These are phyloP conservation scores for Mirounga angustirostris DNA, from an alignment of 2,113 vertebrate genomes.

Conservation along the genomic window DNA sequence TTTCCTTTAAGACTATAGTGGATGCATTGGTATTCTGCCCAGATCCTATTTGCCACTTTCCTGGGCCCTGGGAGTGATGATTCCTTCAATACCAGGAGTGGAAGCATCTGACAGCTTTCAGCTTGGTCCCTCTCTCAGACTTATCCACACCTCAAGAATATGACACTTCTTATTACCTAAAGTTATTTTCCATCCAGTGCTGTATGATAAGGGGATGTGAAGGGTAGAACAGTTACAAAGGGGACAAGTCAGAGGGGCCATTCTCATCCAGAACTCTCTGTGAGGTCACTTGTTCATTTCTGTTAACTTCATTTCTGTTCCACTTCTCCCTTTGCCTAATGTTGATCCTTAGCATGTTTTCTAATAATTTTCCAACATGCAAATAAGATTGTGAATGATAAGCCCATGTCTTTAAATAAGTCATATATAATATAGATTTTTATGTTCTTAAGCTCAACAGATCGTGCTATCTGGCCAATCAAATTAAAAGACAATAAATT, in stretches of 20 bases:
- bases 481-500: not conserved
- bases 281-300: not conserved
- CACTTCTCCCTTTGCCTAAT: not conserved
- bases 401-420: not conserved
- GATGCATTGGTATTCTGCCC: not conserved
- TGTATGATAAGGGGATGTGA: not conserved
- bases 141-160: not conserved
- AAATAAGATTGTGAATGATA: not conserved
- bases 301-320: not conserved
- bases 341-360: not conserved
- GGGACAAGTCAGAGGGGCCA: not conserved
- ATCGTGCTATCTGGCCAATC: not conserved
- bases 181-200: not conserved
- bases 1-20: not conserved
- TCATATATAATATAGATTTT: not conserved
- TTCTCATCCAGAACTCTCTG: not conserved
- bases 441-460: not conserved
- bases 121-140: not conserved
- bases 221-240: too few species aligned
- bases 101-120: not conserved
- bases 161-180: not conserved
- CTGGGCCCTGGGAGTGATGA: too few species aligned
- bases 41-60: not conserved
- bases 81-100: not conserved
- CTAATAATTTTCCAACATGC: not conserved